Evolutionary conservation across 2,113 vertebrate species (phyloP).

Genomic region (Aegotheles bennettii): DNA sequence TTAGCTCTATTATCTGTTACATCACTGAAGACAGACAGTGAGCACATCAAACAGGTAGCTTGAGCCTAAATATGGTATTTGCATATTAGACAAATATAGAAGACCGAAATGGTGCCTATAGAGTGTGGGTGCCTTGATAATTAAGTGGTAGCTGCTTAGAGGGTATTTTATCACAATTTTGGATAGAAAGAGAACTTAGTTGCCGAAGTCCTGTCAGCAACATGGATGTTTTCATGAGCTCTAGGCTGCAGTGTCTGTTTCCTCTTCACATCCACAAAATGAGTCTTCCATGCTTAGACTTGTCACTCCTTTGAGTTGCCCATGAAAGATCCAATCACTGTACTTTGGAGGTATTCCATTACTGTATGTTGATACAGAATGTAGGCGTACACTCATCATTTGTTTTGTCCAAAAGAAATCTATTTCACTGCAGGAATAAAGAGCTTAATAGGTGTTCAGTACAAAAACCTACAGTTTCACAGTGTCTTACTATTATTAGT

Average conservation of each 20-base stretch:
- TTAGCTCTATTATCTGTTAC: neutral
- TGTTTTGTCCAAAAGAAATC: neutral
- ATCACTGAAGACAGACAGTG: neutral
- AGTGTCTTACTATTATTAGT: slow-evolving; percentile 13
- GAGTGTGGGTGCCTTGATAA: neutral
- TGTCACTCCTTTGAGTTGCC: neutral
- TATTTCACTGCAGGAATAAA: slow-evolving; percentile 14
- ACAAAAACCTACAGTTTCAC: neutral
- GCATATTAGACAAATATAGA: neutral
- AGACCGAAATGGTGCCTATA: neutral
- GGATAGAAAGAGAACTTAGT: neutral
- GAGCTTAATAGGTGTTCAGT: slow-evolving; percentile 5
- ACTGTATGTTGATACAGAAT: neutral
- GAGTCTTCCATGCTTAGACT: neutral
- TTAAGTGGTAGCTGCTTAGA: neutral
- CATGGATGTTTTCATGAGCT: neutral
- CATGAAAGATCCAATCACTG: neutral
- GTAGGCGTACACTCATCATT: neutral
- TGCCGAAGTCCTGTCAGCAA: neutral
- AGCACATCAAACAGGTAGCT: neutral
- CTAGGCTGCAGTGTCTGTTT: neutral
- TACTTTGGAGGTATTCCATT: neutral
- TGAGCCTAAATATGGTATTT: neutral
- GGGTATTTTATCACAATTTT: neutral
- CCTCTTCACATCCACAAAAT: neutral